Base-by-base conservation (phyloP, 1,140 invertebrate genomes). In the Polypedilum pembai region DNA sequence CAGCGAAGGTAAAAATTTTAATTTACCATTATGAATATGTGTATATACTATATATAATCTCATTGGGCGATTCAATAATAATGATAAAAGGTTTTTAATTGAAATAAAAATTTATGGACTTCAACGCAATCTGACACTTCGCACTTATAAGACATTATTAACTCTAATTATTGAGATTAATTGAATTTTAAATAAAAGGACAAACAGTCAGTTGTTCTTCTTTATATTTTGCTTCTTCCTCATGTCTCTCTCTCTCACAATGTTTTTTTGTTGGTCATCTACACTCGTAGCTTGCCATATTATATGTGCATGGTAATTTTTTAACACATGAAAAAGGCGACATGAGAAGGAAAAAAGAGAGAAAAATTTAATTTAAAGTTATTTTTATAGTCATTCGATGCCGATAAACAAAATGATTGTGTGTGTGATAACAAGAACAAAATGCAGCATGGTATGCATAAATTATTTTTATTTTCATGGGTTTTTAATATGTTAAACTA, bases 51-150 rank as follows among this genome's bases (percentile, higher is more conserved):
- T 7, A 45, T 45, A n/a, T 12, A 56, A 69, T 69, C 20, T 69
- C 20, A 69, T 69, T 69, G 65, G 65, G 65, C 65, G 65, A 69
- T 69, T 69, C 65, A 69, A 69, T 69, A 18, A 69, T 56, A 69
- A 69, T 21, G 65, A 69, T 69, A 69, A 69, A 69, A 69, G 65
- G 17, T 21, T 18, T 69, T 69, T 69, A 69, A 69, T 69, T 69
- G 65, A 69, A 69, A 69, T 69, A 69, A 69, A 69, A 69, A 69
- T 69, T 69, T 69, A 69, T 69, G 65, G 17, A 20, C 20, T 18
- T 69, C 65, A 69, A 69, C 45, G 45, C 45, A 56, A 56, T 56
- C 45, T 56, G 45, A 56, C 45, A 56, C 45, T 15, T 56, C 45
- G 45, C 45, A 56, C 45, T 56, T 56, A 56, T 56, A 56, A 56